Evolutionary conservation across 1,140 invertebrate genomes (phyloP).

Genomic region (Aphaenogaster ashmeadi): DNA sequence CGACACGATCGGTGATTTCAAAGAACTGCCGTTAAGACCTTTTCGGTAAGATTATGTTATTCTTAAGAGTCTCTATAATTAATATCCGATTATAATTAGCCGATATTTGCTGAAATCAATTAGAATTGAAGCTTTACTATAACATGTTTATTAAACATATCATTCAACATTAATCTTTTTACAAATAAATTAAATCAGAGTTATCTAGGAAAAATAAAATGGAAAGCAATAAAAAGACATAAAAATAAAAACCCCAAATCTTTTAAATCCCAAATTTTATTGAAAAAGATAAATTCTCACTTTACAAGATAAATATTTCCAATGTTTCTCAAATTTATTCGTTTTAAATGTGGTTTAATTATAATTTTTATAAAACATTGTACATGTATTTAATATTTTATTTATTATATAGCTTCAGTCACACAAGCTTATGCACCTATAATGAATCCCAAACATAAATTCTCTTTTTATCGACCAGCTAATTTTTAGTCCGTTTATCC

Average conservation of each 20-base stretch:
- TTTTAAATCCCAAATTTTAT: neutral
- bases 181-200: neutral
- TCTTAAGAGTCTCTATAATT: neutral
- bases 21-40: neutral
- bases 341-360: neutral
- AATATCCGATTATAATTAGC: neutral
- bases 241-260: neutral
- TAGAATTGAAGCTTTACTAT: neutral
- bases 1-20: slow-evolving; percentile 34
- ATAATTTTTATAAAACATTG: neutral
- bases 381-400: neutral
- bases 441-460: neutral
- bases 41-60: slow-evolving; percentile 60
- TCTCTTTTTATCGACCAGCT: neutral
- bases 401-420: neutral
- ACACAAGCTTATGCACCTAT: neutral
- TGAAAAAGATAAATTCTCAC: neutral
- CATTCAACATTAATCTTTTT: neutral
- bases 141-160: neutral
- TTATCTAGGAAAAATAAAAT: neutral
- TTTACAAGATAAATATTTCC: neutral
- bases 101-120: neutral
- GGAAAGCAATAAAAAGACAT: neutral
- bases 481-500: neutral
- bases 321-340: neutral